Percentiles rank a stretch among this genome's conserved stretches.
phyloP scores from a whole-genome alignment of 1,140 invertebrate genomes.

The Rhynchophorus ferrugineus region DNA sequence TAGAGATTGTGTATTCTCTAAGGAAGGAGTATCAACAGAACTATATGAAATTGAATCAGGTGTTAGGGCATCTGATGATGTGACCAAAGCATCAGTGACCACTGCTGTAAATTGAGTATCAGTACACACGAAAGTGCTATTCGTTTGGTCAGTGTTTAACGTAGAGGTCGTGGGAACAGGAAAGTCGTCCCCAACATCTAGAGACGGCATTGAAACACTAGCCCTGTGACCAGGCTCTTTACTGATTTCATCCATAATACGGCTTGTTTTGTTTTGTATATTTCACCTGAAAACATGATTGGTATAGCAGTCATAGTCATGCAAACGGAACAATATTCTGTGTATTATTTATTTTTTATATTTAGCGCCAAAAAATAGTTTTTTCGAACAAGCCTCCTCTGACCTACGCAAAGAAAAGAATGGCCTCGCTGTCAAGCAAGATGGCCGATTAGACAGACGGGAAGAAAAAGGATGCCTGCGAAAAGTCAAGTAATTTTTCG shows the following conservation, averaged over 20 bases:
- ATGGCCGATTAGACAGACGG: conserved; percentile 28
- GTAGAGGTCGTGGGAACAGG: neutral
- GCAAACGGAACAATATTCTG: neutral
- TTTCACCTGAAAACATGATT: conserved; percentile 18
- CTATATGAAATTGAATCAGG: neutral
- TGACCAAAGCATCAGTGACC: neutral
- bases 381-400: conserved; percentile 21
- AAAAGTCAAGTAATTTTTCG: conserved; percentile 21
- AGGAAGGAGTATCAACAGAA: neutral
- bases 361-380: conserved; percentile 28
- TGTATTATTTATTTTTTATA: conserved; percentile 23
- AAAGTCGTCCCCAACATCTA: conserved; percentile 19
- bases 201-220: conserved; percentile 20
- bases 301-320: too few species aligned
- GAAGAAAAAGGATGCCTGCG: conserved; percentile 21
- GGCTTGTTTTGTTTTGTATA: neutral
- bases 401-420: conserved; percentile 12
- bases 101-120: neutral
- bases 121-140: conserved; percentile 1
- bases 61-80: neutral
- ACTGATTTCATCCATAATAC: conserved; percentile 15
- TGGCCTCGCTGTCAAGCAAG: conserved; percentile 25
- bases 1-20: neutral
- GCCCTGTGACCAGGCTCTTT: conserved; percentile 15
- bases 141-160: neutral